phyloP scores from a whole-genome alignment of 2,797 vertebrate species.

The Clamator glandarius region DNA sequence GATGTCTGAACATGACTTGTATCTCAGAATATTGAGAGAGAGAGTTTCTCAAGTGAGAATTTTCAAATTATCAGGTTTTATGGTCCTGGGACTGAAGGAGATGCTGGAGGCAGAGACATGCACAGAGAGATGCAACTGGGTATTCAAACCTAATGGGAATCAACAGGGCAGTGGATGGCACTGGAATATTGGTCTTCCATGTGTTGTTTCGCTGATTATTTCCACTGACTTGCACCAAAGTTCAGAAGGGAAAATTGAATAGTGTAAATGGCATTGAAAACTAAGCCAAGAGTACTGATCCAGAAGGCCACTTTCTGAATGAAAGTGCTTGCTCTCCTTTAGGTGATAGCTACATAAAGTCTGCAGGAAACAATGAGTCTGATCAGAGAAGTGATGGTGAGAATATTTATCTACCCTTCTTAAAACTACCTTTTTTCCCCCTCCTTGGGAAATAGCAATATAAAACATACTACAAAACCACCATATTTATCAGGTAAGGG shows the following conservation, averaged over 20 bases:
- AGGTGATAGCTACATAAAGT: background rate
- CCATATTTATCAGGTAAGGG: background rate
- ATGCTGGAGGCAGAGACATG: accelerated
- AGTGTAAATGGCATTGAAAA: background rate
- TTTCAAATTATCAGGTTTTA: background rate
- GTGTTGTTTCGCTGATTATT: background rate
- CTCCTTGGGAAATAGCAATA: background rate
- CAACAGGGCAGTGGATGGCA: background rate
- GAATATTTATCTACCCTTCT: conserved; percentile 7
- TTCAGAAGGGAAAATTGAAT: background rate
- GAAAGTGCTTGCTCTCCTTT: background rate
- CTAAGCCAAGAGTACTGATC: background rate
- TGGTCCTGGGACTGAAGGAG: background rate
- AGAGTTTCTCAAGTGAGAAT: background rate
- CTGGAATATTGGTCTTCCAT: accelerated
- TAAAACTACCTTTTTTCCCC: background rate
- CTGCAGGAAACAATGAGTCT: background rate
- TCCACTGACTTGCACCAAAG: background rate
- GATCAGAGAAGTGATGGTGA: background rate
- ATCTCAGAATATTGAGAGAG: background rate
- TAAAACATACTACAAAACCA: background rate
- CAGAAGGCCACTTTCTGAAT: background rate
- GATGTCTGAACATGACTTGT: background rate
- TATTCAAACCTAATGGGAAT: background rate
- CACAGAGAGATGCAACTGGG: background rate